Conservation (phyloP, 2,113 vertebrate species). For the Lucifuga dentata region DNA sequence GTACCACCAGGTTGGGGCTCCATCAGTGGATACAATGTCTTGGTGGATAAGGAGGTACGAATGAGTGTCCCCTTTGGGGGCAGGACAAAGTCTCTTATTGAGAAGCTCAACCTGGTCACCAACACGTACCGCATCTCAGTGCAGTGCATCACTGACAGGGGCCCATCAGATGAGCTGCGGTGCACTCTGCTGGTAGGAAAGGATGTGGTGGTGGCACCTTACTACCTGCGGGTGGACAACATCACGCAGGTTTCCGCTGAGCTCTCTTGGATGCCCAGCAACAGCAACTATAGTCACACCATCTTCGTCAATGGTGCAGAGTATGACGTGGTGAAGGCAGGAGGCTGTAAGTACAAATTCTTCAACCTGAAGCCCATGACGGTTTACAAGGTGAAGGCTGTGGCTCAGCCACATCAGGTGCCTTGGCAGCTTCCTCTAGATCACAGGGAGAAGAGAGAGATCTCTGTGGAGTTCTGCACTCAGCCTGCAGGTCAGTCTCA, state of each 20-base stretch:
- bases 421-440: constrained; percentile 97
- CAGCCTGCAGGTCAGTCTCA: constrained; percentile 91
- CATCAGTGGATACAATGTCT: constrained; percentile 92
- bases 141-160: constrained; percentile 91
- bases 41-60: constrained; percentile 93
- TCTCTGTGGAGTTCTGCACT: constrained; percentile 93
- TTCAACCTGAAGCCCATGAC: constrained; percentile 92
- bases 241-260: constrained; percentile 91
- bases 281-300: constrained; percentile 97
- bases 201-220: constrained; percentile 94
- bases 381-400: constrained; percentile 92
- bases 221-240: constrained; percentile 90
- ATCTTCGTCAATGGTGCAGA: constrained; percentile 96
- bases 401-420: constrained; percentile 96
- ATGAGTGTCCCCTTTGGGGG: constrained; percentile 89
- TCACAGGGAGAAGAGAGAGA: constrained; percentile 94
- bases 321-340: constrained; percentile 91
- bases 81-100: constrained; percentile 93
- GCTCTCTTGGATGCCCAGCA: constrained; percentile 95
- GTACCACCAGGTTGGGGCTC: constrained; percentile 92
- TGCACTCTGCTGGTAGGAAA: constrained; percentile 96
- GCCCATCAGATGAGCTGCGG: constrained; percentile 91
- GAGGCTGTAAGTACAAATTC: constrained; percentile 93
- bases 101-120: constrained; percentile 91
- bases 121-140: constrained; percentile 92